These are phyloP conservation scores for Brachypodius melanocephalos DNA, from an alignment of 2,113 vertebrate species.

Conservation along the genomic window DNA sequence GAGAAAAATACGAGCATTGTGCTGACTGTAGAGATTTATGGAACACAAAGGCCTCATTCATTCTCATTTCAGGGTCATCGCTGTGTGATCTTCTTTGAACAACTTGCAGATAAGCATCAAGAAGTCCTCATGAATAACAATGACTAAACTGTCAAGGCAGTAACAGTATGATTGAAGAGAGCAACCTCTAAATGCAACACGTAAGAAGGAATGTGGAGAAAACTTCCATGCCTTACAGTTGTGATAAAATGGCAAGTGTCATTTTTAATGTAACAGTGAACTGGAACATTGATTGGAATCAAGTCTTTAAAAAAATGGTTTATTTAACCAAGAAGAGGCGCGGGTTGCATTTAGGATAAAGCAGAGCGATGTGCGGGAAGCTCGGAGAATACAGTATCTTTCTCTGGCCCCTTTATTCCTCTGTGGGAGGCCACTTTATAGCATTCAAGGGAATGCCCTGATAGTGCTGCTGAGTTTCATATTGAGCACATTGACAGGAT, in stretches of 20 bases:
- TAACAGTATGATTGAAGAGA: slow-evolving; percentile 21
- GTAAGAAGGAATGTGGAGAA: slow-evolving; percentile 5
- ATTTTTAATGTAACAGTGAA: not conserved
- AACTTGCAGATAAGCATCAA: slow-evolving; percentile 58
- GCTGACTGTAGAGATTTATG: slow-evolving; percentile 20
- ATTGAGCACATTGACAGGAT: not conserved
- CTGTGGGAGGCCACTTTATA: not conserved
- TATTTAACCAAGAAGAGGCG: not conserved
- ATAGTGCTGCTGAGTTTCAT: not conserved
- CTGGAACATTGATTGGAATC: not conserved
- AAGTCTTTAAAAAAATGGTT: not conserved
- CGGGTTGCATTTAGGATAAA: not conserved
- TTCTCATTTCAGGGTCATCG: slow-evolving; percentile 32
- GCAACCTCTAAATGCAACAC: slow-evolving; percentile 34
- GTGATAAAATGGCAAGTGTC: not conserved
- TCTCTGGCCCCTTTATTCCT: not conserved
- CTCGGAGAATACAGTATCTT: not conserved
- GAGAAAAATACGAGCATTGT: not conserved
- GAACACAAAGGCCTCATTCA: slow-evolving; percentile 46
- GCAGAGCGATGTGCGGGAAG: not conserved
- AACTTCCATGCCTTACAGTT: not conserved
- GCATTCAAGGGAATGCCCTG: not conserved
- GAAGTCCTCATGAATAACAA: slow-evolving; percentile 59
- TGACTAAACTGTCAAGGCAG: slow-evolving; percentile 38
- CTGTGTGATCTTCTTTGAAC: slow-evolving; percentile 54